Conservation (phyloP, 1,140 invertebrate genomes). For the Pseudomyrmex cubaensis region DNA sequence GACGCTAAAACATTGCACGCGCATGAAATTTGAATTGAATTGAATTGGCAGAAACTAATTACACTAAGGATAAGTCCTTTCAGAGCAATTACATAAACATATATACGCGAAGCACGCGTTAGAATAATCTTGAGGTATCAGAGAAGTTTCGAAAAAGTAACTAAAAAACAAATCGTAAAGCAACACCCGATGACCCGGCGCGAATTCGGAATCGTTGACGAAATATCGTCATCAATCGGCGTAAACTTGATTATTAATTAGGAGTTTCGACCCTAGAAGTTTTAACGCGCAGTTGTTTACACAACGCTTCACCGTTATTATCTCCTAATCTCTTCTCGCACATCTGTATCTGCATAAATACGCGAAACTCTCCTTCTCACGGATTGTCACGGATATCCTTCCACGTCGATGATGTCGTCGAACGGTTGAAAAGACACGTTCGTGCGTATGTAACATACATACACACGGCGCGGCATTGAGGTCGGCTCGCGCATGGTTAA, state of each 20-base stretch:
- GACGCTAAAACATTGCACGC: slow-evolving; percentile 11
- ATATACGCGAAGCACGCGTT: not conserved
- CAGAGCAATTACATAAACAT: not conserved
- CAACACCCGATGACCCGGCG: not conserved
- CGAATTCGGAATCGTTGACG: slow-evolving; percentile 8
- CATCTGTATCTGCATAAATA: not conserved
- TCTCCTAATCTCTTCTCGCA: no score
- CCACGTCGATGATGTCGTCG: slow-evolving; percentile 21
- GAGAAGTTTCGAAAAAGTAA: not conserved
- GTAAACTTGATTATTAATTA: slow-evolving; percentile 20
- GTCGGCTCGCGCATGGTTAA: slow-evolving; percentile 11
- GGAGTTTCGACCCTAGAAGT: not conserved
- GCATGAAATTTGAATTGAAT: slow-evolving; percentile 44
- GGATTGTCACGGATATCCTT: slow-evolving; percentile 29
- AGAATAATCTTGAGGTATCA: not conserved
- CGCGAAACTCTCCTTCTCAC: not conserved
- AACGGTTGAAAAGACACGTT: slow-evolving; percentile 24
- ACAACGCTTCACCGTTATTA: no score
- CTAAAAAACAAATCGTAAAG: not conserved
- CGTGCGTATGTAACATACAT: not conserved
- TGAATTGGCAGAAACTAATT: slow-evolving; percentile 33
- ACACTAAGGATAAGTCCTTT: slow-evolving; percentile 12
- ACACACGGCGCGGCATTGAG: not conserved
- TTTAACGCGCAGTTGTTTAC: not conserved
- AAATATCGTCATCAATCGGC: not conserved